Conservation (phyloP, 2,888 invertebrate species). For the Lasioglossum marginatum region DNA sequence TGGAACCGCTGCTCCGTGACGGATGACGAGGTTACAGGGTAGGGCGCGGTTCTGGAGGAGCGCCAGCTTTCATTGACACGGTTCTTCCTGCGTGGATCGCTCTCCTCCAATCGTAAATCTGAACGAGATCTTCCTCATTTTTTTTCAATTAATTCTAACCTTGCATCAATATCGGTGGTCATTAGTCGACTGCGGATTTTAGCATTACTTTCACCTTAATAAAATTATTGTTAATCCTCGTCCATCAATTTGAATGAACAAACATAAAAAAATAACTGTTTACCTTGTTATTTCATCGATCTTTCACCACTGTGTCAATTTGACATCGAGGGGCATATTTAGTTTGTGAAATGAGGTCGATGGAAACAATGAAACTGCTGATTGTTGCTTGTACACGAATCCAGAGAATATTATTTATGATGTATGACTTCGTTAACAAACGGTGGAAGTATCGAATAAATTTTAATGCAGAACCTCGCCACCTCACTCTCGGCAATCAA, state of each 20-base stretch:
- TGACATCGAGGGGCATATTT: no score
- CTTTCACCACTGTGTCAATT: no score
- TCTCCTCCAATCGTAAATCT: not conserved
- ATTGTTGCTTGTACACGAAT: not conserved
- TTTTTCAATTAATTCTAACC: not conserved
- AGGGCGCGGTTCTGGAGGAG: not conserved
- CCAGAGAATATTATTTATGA: not conserved
- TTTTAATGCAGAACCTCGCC: not conserved
- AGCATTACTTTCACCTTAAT: no score
- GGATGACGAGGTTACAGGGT: not conserved
- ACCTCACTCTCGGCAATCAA: not conserved
- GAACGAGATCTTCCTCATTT: not conserved
- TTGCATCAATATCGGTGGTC: not conserved
- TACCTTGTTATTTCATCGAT: no score
- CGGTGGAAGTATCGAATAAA: not conserved
- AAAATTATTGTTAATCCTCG: no score
- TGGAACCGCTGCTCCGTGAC: conserved; percentile 24
- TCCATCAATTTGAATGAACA: no score
- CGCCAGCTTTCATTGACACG: not conserved
- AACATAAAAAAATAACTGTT: no score
- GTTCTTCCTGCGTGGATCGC: not conserved
- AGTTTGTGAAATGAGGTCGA: no score
- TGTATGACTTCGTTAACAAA: not conserved
- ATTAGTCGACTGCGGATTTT: no score
- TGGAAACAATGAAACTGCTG: not conserved